Evolutionary conservation across 1,140 invertebrate genomes (phyloP).

Genomic region (Meloidogyne floridensis): DNA sequence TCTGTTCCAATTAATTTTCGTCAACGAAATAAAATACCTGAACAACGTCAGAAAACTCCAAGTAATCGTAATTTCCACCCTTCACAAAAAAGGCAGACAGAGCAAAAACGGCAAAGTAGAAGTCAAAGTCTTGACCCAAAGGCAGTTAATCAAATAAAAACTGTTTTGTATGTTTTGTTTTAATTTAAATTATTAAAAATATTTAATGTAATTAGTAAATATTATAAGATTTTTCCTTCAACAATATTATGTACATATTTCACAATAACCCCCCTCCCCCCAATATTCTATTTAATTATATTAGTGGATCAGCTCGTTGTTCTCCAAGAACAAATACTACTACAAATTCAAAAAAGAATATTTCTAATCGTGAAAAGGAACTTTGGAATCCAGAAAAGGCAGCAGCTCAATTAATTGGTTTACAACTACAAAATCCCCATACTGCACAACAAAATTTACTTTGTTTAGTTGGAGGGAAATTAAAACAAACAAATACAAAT

Average conservation of each 20-base stretch:
- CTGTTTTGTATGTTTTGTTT: not conserved
- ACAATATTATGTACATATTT: too few species aligned
- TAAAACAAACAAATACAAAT: constrained; percentile 2
- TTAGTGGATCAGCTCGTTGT: constrained; percentile 51
- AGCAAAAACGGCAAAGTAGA: constrained; percentile 27
- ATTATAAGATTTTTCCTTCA: too few species aligned
- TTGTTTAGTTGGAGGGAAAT: not conserved
- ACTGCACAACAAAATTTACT: not conserved
- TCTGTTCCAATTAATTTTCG: not conserved
- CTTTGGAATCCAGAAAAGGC: constrained; percentile 48
- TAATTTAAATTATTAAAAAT: constrained; percentile 20
- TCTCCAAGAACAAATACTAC: not conserved
- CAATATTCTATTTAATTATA: too few species aligned
- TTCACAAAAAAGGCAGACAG: not conserved
- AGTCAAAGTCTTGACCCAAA: constrained; percentile 38
- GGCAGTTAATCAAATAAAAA: constrained; percentile 14
- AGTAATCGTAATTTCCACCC: not conserved
- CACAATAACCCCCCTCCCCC: too few species aligned
- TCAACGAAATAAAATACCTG: not conserved
- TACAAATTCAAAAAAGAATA: constrained; percentile 32
- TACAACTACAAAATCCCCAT: constrained; percentile 32
- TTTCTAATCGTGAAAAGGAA: not conserved
- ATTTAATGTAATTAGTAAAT: constrained; percentile 22
- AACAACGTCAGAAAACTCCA: not conserved
- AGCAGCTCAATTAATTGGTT: constrained; percentile 29